phyloP scores from a whole-genome alignment of 2,888 invertebrate genomes.

The Escarpia spicata region DNA sequence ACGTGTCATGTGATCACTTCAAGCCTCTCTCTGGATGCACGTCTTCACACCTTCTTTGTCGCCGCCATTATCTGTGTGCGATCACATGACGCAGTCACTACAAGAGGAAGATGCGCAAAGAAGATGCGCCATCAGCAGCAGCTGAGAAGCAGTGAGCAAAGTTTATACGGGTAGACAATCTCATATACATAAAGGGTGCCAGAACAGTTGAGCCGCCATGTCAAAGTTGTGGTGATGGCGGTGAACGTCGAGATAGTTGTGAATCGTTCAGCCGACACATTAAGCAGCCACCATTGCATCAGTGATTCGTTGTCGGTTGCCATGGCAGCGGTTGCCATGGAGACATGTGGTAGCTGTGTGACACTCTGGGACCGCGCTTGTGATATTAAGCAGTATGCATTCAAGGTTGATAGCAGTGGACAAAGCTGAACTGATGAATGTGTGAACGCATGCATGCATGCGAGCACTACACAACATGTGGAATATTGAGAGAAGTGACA shows the following conservation, averaged over 20 bases:
- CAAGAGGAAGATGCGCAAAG: neutral
- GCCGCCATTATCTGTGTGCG: neutral
- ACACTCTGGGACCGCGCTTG: conserved; percentile 1
- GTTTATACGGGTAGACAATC: conserved; percentile 16
- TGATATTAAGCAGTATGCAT: conserved; percentile 16
- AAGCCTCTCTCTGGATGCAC: neutral
- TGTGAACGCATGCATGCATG: neutral
- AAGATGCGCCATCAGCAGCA: neutral
- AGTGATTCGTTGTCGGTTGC: conserved; percentile 10
- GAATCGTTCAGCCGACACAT: neutral
- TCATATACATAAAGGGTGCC: neutral
- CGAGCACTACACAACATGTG: neutral
- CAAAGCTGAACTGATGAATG: neutral
- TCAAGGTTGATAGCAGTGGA: neutral
- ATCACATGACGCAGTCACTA: neutral
- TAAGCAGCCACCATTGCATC: neutral
- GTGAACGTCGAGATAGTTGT: neutral
- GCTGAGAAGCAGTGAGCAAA: neutral
- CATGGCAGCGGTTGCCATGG: neutral
- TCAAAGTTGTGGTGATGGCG: neutral
- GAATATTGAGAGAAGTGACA: neutral
- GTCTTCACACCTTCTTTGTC: neutral
- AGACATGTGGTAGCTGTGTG: neutral
- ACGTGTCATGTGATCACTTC: neutral
- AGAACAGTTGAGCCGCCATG: neutral